Conservation (phyloP, 2,797 vertebrate genomes). For the Eremophila alpestris region DNA sequence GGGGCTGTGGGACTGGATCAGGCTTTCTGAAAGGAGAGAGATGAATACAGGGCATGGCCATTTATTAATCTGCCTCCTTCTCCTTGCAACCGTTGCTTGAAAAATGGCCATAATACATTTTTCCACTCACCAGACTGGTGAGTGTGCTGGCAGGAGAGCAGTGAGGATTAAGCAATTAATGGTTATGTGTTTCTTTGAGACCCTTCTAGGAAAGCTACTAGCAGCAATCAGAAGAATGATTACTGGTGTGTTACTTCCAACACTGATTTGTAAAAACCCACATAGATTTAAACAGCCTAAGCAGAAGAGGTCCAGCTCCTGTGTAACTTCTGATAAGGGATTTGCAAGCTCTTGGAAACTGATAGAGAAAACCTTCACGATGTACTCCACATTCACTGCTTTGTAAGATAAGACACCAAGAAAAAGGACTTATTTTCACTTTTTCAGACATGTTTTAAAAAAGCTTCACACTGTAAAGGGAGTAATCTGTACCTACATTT, state of each 20-base stretch:
- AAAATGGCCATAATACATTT: not conserved
- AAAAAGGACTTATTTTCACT: not conserved
- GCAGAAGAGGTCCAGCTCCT: not conserved
- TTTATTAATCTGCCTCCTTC: slow-evolving; percentile 1
- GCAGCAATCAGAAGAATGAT: not conserved
- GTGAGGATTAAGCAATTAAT: slow-evolving; percentile 10
- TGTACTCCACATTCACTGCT: not conserved
- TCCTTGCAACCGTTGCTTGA: not conserved
- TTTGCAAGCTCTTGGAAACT: not conserved
- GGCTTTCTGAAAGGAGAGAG: not conserved
- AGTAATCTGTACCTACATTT: not conserved
- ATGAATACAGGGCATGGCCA: not conserved
- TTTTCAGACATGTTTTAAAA: not conserved
- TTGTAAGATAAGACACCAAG: slow-evolving; percentile 9
- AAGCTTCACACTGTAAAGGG: not conserved
- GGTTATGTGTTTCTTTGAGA: not conserved
- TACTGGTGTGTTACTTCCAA: not conserved
- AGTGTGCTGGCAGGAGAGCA: not conserved
- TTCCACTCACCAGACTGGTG: not conserved
- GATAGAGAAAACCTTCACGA: not conserved
- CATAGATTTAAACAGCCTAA: not conserved
- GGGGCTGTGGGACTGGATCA: not conserved
- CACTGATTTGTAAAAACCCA: not conserved
- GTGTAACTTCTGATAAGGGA: not conserved
- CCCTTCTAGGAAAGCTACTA: not conserved